Evolutionary conservation across 2,888 invertebrate species (phyloP).

Genomic region (Rhabditophanes sp.): DNA sequence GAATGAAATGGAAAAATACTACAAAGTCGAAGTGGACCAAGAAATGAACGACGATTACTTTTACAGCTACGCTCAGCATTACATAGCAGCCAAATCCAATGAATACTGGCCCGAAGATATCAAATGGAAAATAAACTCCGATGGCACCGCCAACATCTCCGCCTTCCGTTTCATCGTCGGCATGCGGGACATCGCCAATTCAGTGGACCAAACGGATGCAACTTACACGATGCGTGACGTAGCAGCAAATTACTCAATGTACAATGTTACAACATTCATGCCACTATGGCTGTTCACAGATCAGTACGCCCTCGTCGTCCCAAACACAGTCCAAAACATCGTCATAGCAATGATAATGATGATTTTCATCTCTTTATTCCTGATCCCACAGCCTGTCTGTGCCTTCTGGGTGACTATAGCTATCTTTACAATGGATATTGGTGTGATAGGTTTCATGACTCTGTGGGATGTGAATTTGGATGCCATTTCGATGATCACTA

Average conservation of each 20-base stretch:
- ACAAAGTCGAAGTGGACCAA: conserved; percentile 22
- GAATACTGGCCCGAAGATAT: conserved; percentile 35
- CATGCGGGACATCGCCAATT: conserved; percentile 34
- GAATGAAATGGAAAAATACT: conserved; percentile 37
- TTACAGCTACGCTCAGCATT: conserved; percentile 34
- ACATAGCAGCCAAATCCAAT: conserved; percentile 23
- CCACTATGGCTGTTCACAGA: conserved; percentile 44
- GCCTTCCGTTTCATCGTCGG: conserved; percentile 34
- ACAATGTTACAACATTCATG: conserved; percentile 44
- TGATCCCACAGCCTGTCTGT: conserved; percentile 77
- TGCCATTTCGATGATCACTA: conserved; percentile 55
- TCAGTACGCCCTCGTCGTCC: conserved; percentile 43
- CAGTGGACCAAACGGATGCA: conserved; percentile 36
- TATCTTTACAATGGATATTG: conserved; percentile 77
- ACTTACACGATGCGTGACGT: conserved; percentile 30
- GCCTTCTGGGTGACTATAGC: conserved; percentile 86
- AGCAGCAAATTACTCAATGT: conserved; percentile 26
- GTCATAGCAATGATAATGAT: conserved; percentile 53
- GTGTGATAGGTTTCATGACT: conserved; percentile 88
- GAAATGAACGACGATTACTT: conserved; percentile 25
- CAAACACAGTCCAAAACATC: conserved; percentile 44
- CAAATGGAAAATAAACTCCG: conserved; percentile 21
- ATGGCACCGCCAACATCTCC: conserved; percentile 7
- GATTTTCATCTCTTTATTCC: conserved; percentile 80
- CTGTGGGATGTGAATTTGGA: conserved; percentile 74